These are phyloP conservation scores for Noctua fimbriata DNA, from an alignment of 2,888 invertebrate species.

Conservation along the genomic window DNA sequence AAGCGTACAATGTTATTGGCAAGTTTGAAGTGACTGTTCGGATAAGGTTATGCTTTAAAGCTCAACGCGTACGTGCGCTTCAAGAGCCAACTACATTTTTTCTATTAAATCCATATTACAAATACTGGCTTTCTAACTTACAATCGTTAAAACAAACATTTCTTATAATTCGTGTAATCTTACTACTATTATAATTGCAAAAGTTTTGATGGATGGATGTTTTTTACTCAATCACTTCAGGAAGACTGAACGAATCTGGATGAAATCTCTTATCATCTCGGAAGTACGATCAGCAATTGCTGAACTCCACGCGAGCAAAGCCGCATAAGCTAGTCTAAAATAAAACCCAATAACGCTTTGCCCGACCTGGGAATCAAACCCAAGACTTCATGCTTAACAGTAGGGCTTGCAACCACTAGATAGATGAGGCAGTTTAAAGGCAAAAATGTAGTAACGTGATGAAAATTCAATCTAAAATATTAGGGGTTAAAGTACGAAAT, in stretches of 20 bases:
- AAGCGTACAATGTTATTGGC: constrained; percentile 16
- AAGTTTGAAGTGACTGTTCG: constrained; percentile 2
- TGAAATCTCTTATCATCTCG: background rate
- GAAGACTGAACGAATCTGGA: background rate
- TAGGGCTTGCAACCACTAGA: too few species aligned
- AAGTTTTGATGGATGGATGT: background rate
- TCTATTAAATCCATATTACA: background rate
- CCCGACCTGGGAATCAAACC: too few species aligned
- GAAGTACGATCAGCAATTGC: too few species aligned
- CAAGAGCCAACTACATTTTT: background rate
- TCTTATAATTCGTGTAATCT: background rate
- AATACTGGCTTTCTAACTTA: background rate
- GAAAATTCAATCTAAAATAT: too few species aligned
- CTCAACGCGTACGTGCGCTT: background rate
- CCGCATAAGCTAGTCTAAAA: too few species aligned
- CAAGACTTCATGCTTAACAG: too few species aligned
- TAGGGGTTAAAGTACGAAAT: too few species aligned
- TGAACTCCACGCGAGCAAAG: too few species aligned
- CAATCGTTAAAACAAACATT: background rate
- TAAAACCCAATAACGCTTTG: too few species aligned
- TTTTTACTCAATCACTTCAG: background rate
- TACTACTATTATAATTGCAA: background rate
- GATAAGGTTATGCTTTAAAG: background rate
- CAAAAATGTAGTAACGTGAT: background rate
- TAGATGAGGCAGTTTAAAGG: background rate